Conservation (phyloP, 2,113 vertebrate species). For the Bubalus kerabau region DNA sequence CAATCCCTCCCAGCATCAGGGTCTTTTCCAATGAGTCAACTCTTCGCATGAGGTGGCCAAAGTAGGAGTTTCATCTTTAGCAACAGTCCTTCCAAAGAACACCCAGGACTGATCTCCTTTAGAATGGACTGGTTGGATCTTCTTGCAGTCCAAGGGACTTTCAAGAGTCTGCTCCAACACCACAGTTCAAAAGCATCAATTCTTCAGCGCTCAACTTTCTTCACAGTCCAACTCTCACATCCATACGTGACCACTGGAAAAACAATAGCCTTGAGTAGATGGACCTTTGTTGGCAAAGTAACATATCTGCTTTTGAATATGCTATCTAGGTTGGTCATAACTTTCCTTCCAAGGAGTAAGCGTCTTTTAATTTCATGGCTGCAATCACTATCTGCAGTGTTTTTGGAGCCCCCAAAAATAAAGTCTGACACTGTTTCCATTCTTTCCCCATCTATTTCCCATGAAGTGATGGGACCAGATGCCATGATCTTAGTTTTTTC, state of each 20-base stretch:
- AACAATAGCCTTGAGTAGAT: neutral
- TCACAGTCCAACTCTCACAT: neutral
- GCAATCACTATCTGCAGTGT: neutral
- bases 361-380: neutral
- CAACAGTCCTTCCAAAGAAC: neutral
- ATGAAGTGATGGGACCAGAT: neutral
- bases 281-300: neutral
- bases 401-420: neutral
- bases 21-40: neutral
- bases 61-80: neutral
- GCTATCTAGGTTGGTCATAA: neutral
- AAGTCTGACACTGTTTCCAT: neutral
- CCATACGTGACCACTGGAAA: neutral
- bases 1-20: neutral
- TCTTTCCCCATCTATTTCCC: neutral
- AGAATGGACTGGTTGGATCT: neutral
- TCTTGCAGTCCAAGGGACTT: neutral
- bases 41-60: neutral
- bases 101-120: neutral
- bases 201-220: neutral
- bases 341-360: neutral
- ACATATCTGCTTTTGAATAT: neutral
- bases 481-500: neutral
- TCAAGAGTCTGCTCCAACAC: neutral
- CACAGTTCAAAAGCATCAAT: neutral